Conservation (phyloP, 2,888 invertebrate species). For the Folsomia manolachei region DNA sequence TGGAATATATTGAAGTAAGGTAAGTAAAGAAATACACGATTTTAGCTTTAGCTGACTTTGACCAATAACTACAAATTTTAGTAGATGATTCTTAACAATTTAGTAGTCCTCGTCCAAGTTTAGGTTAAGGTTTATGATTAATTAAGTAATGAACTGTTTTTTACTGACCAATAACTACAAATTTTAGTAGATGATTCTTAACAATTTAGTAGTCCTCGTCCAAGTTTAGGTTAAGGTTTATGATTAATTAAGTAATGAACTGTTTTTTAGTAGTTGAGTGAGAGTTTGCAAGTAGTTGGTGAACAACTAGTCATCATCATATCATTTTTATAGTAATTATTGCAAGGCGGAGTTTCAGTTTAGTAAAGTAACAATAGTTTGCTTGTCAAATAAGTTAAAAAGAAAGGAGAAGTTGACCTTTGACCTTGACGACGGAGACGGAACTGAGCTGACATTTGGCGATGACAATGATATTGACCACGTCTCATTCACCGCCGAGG, state of each 20-base stretch:
- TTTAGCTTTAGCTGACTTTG: neutral
- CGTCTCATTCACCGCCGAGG: conserved; percentile 29
- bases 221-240: too few relatives aligned
- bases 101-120: too few relatives aligned
- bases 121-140: too few relatives aligned
- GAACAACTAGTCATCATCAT: neutral
- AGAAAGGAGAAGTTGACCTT: neutral
- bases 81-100: too few relatives aligned
- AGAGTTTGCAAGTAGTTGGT: neutral
- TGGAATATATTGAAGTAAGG: too few relatives aligned
- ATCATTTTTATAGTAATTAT: neutral
- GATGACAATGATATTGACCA: neutral
- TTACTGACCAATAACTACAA: too few relatives aligned
- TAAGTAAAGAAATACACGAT: neutral
- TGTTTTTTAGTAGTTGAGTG: neutral
- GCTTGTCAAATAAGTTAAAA: neutral
- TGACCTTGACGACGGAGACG: neutral
- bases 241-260: too few relatives aligned
- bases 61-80: too few relatives aligned
- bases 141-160: too few relatives aligned
- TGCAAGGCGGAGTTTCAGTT: neutral
- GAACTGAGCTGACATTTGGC: too few relatives aligned
- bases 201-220: too few relatives aligned
- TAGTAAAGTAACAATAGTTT: neutral
- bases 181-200: too few relatives aligned